Percentiles rank a stretch among this genome's conserved stretches.
These are phyloP conservation scores for Brachionus paranguensis DNA, from an alignment of 1,140 invertebrate genomes.

Conservation along the genomic window DNA sequence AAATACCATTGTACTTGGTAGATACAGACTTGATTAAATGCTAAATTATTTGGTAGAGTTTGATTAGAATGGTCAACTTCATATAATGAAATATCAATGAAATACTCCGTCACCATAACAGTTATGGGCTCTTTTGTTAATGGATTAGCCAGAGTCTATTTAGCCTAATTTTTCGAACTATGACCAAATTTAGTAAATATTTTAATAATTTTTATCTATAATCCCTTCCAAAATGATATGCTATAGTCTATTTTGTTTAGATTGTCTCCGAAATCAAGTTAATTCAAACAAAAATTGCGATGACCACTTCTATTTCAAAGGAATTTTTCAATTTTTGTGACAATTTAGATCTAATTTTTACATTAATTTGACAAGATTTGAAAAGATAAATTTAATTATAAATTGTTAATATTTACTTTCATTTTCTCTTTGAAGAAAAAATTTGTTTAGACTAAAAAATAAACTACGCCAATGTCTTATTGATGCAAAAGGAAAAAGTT, in stretches of 20 bases:
- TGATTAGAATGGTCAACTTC: not conserved
- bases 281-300: not conserved
- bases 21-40: not conserved
- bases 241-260: not conserved
- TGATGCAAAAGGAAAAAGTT: too few relatives aligned
- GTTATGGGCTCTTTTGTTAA: not conserved
- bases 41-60: not conserved
- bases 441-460: not conserved
- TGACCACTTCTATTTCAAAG: not conserved
- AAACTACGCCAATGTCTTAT: not conserved
- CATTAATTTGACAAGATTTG: not conserved
- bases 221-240: not conserved
- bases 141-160: not conserved
- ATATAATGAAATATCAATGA: not conserved
- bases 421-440: not conserved
- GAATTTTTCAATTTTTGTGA: not conserved
- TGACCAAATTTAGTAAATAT: not conserved
- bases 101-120: not conserved
- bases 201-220: not conserved
- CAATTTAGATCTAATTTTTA: not conserved
- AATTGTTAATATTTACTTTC: not conserved
- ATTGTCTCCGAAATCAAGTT: not conserved
- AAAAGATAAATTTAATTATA: not conserved
- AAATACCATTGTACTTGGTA: not conserved
- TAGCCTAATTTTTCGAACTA: not conserved